Base-by-base conservation (phyloP, 1,140 invertebrate species). In the Drosophila willistoni region DNA sequence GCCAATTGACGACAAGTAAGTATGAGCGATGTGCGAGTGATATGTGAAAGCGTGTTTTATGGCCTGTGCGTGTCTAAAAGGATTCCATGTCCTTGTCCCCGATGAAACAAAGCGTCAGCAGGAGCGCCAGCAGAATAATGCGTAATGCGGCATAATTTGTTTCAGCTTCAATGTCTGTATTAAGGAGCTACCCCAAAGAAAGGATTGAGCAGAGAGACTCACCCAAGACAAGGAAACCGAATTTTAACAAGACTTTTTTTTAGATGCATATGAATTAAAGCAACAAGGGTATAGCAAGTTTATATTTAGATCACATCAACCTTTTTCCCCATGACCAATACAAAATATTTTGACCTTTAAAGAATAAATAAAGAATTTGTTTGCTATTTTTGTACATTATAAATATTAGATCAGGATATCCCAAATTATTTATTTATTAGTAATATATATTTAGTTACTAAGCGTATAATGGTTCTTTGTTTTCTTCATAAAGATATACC, bases 1-100 rank as follows among this genome's bases (percentile, higher is more conserved):
- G 59, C 68, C 84, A 89, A 87, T 83, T 87, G 83, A 71, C 73
- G 73, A 54, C 64, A 77, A 89, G 84, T 89, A 85, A 87, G 84
- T 87, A 87, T 89, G 84, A 87, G 84, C 73, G 67, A 89, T 81
- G 80, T 71, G 68, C 70, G 59, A 51, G 44, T 51, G 44, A 33
- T 42, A 84, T 81, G 80, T 68, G 73, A 68, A 57, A 75, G 84
- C 76, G 76, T 70, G 77, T 87, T 87, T 87, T 87, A 87, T 78
- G 74, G 73, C 68, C 66, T 87, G 84, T 87, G 83, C 77, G 84
- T 89, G 84, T 67, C 60, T 66, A 55, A 59, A 68, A 66, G 67
- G 56, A 59, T 59, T 36, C 56, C 29, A 36, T 59, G 14, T 59
- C 29, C 25, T 59, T 57, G 44, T 51, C 44, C 17, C 19, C 44